Evolutionary conservation across 2,113 vertebrate genomes (phyloP).

Genomic region (Phyllostomus hastatus): DNA sequence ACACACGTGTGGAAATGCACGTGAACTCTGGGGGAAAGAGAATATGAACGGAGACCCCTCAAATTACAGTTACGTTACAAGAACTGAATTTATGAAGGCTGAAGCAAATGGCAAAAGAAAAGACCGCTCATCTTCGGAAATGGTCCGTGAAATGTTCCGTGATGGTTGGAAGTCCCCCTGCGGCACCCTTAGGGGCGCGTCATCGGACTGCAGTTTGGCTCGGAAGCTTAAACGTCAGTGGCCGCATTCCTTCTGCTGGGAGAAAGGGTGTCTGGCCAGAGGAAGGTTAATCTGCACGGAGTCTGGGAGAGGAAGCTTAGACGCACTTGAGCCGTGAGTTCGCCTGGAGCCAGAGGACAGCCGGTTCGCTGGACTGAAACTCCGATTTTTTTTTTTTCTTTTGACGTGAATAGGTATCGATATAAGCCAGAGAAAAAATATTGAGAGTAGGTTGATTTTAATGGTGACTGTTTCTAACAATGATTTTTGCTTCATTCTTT

Average conservation of each 20-base stretch:
- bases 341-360: background rate
- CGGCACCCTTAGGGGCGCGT: background rate
- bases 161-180: background rate
- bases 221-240: background rate
- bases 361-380: background rate
- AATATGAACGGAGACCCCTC: background rate
- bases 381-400: background rate
- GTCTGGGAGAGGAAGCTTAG: background rate
- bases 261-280: background rate
- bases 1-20: background rate
- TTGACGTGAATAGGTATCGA: background rate
- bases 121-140: background rate
- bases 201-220: background rate
- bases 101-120: background rate
- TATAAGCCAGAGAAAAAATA: background rate
- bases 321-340: background rate
- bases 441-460: background rate
- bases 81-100: background rate
- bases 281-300: background rate
- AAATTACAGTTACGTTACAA: background rate
- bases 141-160: background rate
- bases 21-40: background rate
- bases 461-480: background rate
- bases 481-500: background rate
- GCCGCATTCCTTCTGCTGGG: background rate